A percentile compares a stretch with the other conserved stretches of the same genome.
These are phyloP conservation scores for Tricholauxania praeusta DNA, from an alignment of 2,888 invertebrate genomes.

Conservation along the genomic window DNA sequence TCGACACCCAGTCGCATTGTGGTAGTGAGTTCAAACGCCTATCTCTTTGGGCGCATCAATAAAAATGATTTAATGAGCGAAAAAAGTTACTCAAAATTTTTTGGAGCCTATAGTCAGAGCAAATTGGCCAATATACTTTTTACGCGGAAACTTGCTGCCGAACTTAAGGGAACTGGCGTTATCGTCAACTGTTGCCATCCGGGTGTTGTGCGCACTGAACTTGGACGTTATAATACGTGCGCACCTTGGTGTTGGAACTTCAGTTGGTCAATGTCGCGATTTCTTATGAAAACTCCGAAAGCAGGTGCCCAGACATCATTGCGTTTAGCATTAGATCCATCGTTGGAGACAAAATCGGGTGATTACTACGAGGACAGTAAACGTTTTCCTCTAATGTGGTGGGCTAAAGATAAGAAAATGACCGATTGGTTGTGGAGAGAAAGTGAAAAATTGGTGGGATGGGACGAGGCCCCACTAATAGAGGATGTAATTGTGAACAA, in stretches of 20 bases:
- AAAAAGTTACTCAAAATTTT: slow-evolving; percentile 73
- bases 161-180: slow-evolving; percentile 62
- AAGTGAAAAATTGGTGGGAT: slow-evolving; percentile 60
- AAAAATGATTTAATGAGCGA: slow-evolving; percentile 81
- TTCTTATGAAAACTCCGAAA: slow-evolving; percentile 59
- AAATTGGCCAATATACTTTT: slow-evolving; percentile 85
- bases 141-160: slow-evolving; percentile 75
- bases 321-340: slow-evolving; percentile 61
- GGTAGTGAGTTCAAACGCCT: slow-evolving; percentile 79
- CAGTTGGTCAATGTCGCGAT: slow-evolving; percentile 49
- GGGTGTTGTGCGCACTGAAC: slow-evolving; percentile 80
- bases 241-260: slow-evolving; percentile 51
- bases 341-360: slow-evolving; percentile 57
- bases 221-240: slow-evolving; percentile 71
- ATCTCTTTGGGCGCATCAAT: slow-evolving; percentile 75
- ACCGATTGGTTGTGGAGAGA: slow-evolving; percentile 74
- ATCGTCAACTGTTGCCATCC: slow-evolving; percentile 67
- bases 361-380: slow-evolving; percentile 73
- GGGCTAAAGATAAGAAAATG: slow-evolving; percentile 70
- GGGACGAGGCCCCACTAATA: slow-evolving; percentile 26
- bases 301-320: slow-evolving; percentile 64
- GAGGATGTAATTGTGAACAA: too few relatives aligned
- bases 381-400: slow-evolving; percentile 68
- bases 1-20: slow-evolving; percentile 82
- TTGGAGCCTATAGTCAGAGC: slow-evolving; percentile 79